Evolutionary conservation across 2,797 vertebrate species (phyloP).

Genomic region (Ibycter americanus): DNA sequence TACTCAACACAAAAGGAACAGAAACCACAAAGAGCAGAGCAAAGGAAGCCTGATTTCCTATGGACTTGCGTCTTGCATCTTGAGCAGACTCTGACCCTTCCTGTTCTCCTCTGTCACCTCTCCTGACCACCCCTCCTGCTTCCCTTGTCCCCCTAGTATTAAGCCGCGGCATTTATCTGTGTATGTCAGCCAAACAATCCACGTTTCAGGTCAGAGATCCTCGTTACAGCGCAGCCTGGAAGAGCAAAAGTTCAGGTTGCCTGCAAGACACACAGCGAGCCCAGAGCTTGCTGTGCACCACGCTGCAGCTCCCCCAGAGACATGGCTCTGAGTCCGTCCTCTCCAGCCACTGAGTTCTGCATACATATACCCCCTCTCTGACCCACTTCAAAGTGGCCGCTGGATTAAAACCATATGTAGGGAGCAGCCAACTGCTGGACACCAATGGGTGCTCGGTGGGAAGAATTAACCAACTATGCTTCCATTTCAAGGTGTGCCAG

Average conservation of each 20-base stretch:
- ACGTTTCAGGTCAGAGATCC: conserved; percentile 1
- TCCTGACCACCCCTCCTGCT: not conserved
- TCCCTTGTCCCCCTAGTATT: conserved; percentile 7
- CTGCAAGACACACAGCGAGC: fast-evolving
- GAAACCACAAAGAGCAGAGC: not conserved
- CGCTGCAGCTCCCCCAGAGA: not conserved
- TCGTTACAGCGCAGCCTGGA: not conserved
- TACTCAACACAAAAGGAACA: conserved; percentile 46
- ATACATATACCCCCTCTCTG: not conserved
- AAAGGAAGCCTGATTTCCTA: conserved; percentile 62
- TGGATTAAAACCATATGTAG: not conserved
- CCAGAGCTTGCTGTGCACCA: fast-evolving
- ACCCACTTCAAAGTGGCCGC: not conserved
- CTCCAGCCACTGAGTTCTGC: not conserved
- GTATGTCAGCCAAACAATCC: conserved; percentile 5
- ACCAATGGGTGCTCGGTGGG: not conserved
- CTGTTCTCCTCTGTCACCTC: conserved; percentile 3
- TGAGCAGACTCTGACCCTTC: conserved; percentile 25
- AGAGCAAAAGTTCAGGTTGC: conserved; percentile 26
- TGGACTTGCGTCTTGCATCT: conserved; percentile 18
- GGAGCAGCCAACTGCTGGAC: not conserved
- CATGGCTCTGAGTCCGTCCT: not conserved
- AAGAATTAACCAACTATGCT: not conserved
- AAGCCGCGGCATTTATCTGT: conserved; percentile 34
- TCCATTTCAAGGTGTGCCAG: not conserved